These are phyloP conservation scores for Nomada hirtipes DNA, from an alignment of 2,888 invertebrate species.

Conservation along the genomic window DNA sequence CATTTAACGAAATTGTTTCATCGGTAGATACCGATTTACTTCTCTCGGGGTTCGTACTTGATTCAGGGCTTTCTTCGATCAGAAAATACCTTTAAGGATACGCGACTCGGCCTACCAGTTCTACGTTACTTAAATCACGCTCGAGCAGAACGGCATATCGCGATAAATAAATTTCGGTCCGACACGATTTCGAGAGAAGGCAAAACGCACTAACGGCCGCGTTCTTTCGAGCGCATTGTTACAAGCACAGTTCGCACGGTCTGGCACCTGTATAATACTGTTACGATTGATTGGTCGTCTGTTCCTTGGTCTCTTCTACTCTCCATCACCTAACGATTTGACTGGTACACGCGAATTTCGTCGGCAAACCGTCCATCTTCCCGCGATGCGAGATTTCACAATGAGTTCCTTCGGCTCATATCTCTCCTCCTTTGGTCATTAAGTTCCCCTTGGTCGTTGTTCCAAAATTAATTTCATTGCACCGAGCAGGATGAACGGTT, in stretches of 20 bases:
- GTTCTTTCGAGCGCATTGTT: conserved; percentile 69
- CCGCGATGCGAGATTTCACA: conserved; percentile 5
- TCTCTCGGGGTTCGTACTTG: conserved; percentile 37
- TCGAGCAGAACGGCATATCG: too few species aligned
- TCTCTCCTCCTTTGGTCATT: too few species aligned
- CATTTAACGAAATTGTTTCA: neutral
- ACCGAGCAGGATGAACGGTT: conserved; percentile 34
- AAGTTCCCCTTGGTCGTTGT: too few species aligned
- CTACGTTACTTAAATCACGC: neutral
- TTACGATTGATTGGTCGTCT: conserved; percentile 65
- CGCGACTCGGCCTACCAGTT: neutral
- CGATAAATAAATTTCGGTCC: neutral
- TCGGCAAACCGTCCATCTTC: conserved; percentile 55
- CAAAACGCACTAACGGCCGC: conserved; percentile 20
- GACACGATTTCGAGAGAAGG: conserved; percentile 32
- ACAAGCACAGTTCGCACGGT: conserved; percentile 81
- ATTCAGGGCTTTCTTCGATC: neutral
- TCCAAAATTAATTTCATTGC: neutral
- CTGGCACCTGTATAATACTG: conserved; percentile 66
- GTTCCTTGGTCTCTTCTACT: conserved; percentile 68
- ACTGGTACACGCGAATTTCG: conserved; percentile 34
- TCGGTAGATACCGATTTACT: conserved; percentile 27
- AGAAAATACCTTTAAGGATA: neutral
- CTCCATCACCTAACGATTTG: conserved; percentile 66
- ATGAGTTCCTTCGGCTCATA: too few species aligned